Conservation (phyloP, 1,140 invertebrate species). For the Anastrepha obliqua region DNA sequence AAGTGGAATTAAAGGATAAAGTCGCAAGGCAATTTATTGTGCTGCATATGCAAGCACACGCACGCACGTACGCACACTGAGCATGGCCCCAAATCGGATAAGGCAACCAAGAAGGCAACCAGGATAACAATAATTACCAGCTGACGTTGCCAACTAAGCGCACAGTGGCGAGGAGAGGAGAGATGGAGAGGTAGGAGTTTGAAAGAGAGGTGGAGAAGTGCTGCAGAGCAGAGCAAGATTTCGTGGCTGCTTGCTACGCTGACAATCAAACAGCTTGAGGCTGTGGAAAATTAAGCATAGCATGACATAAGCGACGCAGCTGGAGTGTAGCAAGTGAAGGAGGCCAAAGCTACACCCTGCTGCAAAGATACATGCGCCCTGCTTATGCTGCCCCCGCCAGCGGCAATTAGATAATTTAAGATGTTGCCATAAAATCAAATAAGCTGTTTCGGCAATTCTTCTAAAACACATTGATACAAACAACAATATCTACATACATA, state of each 20-base stretch:
- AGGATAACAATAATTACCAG: constrained; percentile 52
- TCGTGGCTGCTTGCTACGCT: neutral
- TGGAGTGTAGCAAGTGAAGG: neutral
- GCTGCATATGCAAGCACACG: constrained; percentile 19
- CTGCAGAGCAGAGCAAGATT: neutral
- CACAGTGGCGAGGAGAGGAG: neutral
- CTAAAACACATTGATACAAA: neutral
- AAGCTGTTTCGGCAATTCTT: constrained; percentile 44
- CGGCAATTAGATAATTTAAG: constrained; percentile 51
- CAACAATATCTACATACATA: neutral
- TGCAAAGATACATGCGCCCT: neutral
- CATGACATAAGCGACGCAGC: constrained; percentile 26
- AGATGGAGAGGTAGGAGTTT: neutral
- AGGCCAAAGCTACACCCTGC: neutral
- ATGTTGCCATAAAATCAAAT: constrained; percentile 51
- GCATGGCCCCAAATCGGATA: constrained; percentile 11
- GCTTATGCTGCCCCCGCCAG: constrained; percentile 4
- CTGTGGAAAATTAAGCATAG: constrained; percentile 49
- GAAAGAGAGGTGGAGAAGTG: neutral
- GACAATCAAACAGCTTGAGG: constrained; percentile 21
- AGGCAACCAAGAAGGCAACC: constrained; percentile 32
- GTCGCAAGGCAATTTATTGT: constrained; percentile 21
- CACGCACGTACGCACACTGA: neutral
- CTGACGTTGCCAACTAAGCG: constrained; percentile 37
- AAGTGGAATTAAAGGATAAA: constrained; percentile 47